These are phyloP conservation scores for Palythoa caribaeorum DNA, from an alignment of 92 coral and sea anemone genomes.

Conservation along the genomic window DNA sequence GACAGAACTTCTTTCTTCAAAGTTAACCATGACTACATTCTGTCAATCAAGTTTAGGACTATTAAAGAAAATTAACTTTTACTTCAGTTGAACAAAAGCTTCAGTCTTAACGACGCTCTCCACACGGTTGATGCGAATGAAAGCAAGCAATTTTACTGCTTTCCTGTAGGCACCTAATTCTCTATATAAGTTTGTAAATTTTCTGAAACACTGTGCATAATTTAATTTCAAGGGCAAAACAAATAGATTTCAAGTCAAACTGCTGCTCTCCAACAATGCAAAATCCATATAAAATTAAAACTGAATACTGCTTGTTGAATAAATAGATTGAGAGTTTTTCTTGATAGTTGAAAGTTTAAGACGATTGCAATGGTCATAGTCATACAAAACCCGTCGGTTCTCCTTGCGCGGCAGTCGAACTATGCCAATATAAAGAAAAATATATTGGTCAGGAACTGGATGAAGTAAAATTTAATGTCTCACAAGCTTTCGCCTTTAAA, in stretches of 20 bases:
- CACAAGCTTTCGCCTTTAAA: neutral
- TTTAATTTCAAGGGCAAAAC: no score
- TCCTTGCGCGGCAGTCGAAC: neutral
- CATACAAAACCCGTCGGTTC: neutral
- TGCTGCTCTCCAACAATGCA: no score
- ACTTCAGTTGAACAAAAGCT: constrained; percentile 14
- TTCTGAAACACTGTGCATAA: neutral
- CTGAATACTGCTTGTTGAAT: no score
- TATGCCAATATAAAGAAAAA: neutral
- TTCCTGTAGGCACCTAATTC: neutral
- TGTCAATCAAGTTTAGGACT: constrained; percentile 38
- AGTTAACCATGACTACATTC: constrained; percentile 9
- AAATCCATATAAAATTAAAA: no score
- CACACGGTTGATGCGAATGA: neutral
- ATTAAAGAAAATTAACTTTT: constrained; percentile 28
- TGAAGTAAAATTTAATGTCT: neutral
- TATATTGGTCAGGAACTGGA: neutral
- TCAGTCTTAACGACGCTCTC: constrained; percentile 6
- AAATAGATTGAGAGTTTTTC: no score
- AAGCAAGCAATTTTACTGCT: neutral
- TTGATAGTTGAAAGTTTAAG: neutral
- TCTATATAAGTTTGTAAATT: neutral
- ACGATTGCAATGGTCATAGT: neutral
- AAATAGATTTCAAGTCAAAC: no score
- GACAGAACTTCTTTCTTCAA: constrained; percentile 6